Evolutionary conservation across 2,113 vertebrate genomes (phyloP), one percentile per base, ranked within the genome.

Genomic region (Phocoena sinus): DNA sequence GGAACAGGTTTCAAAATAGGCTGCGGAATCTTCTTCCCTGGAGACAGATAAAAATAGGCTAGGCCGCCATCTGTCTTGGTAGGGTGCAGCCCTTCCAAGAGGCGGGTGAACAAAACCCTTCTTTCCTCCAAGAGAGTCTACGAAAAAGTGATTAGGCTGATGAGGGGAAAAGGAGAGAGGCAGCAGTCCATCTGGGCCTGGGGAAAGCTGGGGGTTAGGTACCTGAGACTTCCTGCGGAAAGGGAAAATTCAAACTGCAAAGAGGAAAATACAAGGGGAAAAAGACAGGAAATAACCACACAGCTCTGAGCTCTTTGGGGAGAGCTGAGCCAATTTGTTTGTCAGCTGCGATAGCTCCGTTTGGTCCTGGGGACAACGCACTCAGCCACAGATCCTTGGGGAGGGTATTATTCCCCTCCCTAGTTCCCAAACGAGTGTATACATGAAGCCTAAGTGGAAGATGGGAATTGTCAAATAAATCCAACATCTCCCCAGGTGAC

Each of bases 11-110:
- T 96, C 95, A 96, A 96, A 98, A 96, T 93, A 97, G 58, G 82
- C 56, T 95, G 79, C 84, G 80, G 93, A 95, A 96, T 93, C 94
- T 89, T 97, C 93, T 95, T 97, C 82, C 95, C 93, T 76, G 70
- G 86, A 97, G 95, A 97, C 74, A 63, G 97, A 92, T 96, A 97
- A 97, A 97, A 95, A 96, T 95, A 97, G 86, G 41, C 86, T 26
- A 87, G 89, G 95, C 93, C 67, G 74, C 96, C 96, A 97, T 96
- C 95, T 96, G 96, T 91, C 77, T 96, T 76, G 62, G 71, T 67
- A 71, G 70, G 56, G 71, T 91, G 41, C 85, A 93, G 91, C 50
- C 91, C 56, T 91, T 94, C 77, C 63, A 86, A 88, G 73, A 95
- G 71, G 68, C 21, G 14, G 17, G 47, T 79, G 58, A 95, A 96